Evolutionary conservation across 2,888 invertebrate genomes (phyloP).

Genomic region (Trissolcus japonicus): DNA sequence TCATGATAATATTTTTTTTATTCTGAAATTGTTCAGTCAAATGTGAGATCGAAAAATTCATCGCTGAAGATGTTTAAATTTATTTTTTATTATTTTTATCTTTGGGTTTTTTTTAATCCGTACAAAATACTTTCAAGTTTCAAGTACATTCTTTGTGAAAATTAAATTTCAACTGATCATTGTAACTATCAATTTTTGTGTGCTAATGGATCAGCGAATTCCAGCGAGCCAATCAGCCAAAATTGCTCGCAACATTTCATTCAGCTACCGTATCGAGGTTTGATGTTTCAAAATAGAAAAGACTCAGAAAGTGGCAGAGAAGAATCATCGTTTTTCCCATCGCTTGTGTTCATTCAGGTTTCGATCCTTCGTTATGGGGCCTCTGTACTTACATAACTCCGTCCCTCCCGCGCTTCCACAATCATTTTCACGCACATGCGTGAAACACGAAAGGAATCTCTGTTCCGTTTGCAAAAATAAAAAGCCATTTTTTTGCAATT

Average conservation of each 20-base stretch:
- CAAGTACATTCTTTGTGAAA: too few relatives aligned
- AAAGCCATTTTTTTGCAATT: constrained; percentile 38
- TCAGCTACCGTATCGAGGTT: constrained; percentile 21
- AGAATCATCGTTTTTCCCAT: constrained; percentile 42
- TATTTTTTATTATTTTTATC: too few relatives aligned
- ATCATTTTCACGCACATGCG: constrained; percentile 54
- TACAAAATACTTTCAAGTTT: too few relatives aligned
- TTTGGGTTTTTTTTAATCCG: too few relatives aligned
- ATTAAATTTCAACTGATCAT: too few relatives aligned
- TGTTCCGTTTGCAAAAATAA: constrained; percentile 22
- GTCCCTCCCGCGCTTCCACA: constrained; percentile 24
- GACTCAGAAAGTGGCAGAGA: background rate
- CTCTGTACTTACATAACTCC: constrained; percentile 36
- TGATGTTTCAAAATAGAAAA: constrained; percentile 27
- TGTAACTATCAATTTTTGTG: too few relatives aligned
- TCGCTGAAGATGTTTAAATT: too few relatives aligned
- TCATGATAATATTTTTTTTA: too few relatives aligned
- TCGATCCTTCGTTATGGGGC: constrained; percentile 38
- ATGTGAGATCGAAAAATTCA: too few relatives aligned
- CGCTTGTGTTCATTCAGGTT: constrained; percentile 42
- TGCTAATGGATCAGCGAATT: constrained; percentile 25
- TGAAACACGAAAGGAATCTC: constrained; percentile 53
- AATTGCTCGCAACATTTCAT: constrained; percentile 36
- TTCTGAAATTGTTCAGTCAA: too few relatives aligned
- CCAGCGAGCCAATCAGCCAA: constrained; percentile 16